Evolutionary conservation across 2,888 invertebrate species (phyloP), one percentile per base, ranked within the genome.

Genomic region (Pollenia labialis): DNA sequence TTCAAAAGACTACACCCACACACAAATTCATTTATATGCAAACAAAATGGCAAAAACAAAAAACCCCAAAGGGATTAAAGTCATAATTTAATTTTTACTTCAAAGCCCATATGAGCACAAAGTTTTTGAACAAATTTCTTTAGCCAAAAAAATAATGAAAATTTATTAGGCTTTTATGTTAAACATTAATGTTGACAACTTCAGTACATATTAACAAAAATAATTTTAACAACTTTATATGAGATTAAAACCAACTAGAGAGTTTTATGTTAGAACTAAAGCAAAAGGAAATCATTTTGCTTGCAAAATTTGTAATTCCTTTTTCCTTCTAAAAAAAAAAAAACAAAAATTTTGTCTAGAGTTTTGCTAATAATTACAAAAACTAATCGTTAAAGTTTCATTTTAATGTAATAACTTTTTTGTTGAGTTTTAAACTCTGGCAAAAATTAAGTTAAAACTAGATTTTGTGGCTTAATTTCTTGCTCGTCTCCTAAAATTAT

Each of bases 341-440:
- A 23, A 71, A 81, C 1, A 23, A 23, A 64, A 4, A 46, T 68
- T 68, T 80, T 56, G 32, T 69, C 48, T 82, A 68, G 44, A 23
- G 52, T 64, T 76, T 1, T 23, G 75, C 64, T 64, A 54, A 82
- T 79, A 79, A 85, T 77, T 82, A 81, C 72, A 74, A 85, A 81
- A 81, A 81, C 72, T 81, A 81, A 72, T 77, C 81, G 77, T 69
- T 79, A 85, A 85, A 74, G 85, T 85, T 82, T 79, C 56, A 72
- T 81, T 81, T 83, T 85, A 85, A 81, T 85, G 76, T 77, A 64
- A 46, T 18, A 79, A 82, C 68, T 75, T 82, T 85, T 74, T 52
- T 16, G 18, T 52, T 62, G 58, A 66, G 56, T 64, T 83, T 62
- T 56, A 44, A 60, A 54, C 18, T 12, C 50, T 46, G 8, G 62